Conservation (phyloP, 2,797 vertebrate genomes). For the Todus mexicanus region DNA sequence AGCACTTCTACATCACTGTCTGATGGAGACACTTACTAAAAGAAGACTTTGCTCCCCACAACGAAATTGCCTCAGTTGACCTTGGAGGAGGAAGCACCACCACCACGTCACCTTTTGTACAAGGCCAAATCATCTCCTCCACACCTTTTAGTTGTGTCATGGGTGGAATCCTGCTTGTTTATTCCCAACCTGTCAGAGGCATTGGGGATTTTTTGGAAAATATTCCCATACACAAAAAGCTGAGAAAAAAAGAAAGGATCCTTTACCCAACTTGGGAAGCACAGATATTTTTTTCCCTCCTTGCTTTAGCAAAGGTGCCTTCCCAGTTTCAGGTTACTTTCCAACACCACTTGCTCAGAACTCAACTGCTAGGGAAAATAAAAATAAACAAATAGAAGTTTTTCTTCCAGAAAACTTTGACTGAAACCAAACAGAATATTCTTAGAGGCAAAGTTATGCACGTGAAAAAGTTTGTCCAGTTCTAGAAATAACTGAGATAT, state of each 20-base stretch:
- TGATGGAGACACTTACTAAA: neutral
- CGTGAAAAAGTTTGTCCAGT: neutral
- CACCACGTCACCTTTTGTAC: neutral
- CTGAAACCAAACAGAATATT: neutral
- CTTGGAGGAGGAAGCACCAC: neutral
- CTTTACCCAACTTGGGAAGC: neutral
- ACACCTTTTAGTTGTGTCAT: neutral
- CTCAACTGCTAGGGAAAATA: neutral
- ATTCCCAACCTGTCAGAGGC: neutral
- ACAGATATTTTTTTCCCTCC: neutral
- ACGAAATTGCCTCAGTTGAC: neutral
- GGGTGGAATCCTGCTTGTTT: neutral
- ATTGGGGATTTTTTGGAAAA: neutral
- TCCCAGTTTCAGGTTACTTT: neutral
- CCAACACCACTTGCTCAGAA: neutral
- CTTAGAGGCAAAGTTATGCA: neutral
- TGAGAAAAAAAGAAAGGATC: neutral
- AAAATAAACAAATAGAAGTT: neutral
- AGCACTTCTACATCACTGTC: neutral
- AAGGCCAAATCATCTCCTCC: neutral
- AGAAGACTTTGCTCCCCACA: neutral
- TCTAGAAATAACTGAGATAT: neutral
- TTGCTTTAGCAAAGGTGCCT: neutral
- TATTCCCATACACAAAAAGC: neutral
- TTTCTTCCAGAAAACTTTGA: neutral